phyloP scores from a whole-genome alignment of 1,140 invertebrate genomes.

The Limonius californicus region DNA sequence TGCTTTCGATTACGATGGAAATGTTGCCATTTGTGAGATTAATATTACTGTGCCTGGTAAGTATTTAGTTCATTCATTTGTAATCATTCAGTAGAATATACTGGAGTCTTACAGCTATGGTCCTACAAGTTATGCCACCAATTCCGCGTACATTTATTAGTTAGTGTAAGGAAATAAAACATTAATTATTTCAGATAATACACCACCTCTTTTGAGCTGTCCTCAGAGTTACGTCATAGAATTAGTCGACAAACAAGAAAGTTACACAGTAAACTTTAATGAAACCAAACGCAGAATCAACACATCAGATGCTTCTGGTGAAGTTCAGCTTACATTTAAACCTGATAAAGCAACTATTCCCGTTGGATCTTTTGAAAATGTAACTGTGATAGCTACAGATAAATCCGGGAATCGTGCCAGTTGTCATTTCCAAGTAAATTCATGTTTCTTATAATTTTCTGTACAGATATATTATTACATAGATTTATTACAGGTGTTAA shows the following conservation, averaged over 20 bases:
- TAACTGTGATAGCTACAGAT: constrained; percentile 87
- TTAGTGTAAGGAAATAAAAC: constrained; percentile 4
- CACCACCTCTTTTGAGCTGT: constrained; percentile 88
- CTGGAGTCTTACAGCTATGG: too few relatives aligned
- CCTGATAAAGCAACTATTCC: constrained; percentile 84
- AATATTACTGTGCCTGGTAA: constrained; percentile 85
- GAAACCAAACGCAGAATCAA: constrained; percentile 83
- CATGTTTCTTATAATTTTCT: neutral
- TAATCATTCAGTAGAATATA: too few relatives aligned
- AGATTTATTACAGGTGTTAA: constrained; percentile 59
- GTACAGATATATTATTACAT: neutral
- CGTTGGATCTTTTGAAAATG: constrained; percentile 90
- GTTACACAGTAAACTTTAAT: constrained; percentile 89
- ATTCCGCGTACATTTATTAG: too few relatives aligned
- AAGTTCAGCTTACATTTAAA: constrained; percentile 77
- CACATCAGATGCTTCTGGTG: constrained; percentile 83
- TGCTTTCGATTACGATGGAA: constrained; percentile 94
- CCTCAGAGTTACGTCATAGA: constrained; percentile 95
- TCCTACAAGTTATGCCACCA: too few relatives aligned
- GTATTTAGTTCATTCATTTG: constrained; percentile 15
- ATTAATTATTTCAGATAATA: constrained; percentile 65
- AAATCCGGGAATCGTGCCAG: constrained; percentile 84
- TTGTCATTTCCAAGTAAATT: constrained; percentile 86
- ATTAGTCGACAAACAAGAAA: constrained; percentile 83
- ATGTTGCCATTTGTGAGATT: constrained; percentile 94